A percentile compares a stretch with the other conserved stretches of the same genome.
Conservation (phyloP, 2,797 vertebrate genomes). For the Gambelia wislizenii region DNA sequence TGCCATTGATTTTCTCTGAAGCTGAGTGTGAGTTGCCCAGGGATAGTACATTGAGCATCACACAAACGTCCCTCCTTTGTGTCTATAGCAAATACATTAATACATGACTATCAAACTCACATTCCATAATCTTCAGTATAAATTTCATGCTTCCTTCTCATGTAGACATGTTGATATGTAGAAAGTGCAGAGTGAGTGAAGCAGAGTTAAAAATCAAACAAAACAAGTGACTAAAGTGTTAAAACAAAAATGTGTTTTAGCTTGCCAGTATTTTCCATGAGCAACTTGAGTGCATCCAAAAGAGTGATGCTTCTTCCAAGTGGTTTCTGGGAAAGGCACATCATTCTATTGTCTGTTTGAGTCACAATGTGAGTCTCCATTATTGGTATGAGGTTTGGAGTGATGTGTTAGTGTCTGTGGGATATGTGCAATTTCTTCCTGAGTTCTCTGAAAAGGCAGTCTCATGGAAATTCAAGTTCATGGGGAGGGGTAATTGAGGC, state of each 20-base stretch:
- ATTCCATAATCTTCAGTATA: neutral
- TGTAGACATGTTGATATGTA: neutral
- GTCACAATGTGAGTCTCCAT: constrained; percentile 58
- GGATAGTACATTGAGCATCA: neutral
- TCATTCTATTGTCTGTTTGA: constrained; percentile 50
- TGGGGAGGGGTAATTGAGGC: constrained; percentile 10
- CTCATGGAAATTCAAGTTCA: constrained; percentile 48
- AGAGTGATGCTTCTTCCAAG: constrained; percentile 38
- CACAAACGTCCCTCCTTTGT: neutral
- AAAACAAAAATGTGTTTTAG: constrained; percentile 21
- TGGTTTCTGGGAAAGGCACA: constrained; percentile 59
- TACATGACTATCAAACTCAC: neutral
- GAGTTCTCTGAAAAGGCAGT: constrained; percentile 31
- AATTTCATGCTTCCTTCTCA: neutral
- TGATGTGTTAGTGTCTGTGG: constrained; percentile 55
- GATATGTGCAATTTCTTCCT: constrained; percentile 58
- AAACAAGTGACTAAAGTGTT: constrained; percentile 39
- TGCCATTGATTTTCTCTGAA: no score
- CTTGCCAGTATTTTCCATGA: constrained; percentile 30
- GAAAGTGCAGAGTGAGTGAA: neutral
- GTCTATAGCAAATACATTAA: neutral
- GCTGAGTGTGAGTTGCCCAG: neutral
- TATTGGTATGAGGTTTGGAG: constrained; percentile 49
- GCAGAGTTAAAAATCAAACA: neutral
- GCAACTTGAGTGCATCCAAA: constrained; percentile 44